phyloP scores from a whole-genome alignment of 2,888 invertebrate genomes.

The Elmis aenea region DNA sequence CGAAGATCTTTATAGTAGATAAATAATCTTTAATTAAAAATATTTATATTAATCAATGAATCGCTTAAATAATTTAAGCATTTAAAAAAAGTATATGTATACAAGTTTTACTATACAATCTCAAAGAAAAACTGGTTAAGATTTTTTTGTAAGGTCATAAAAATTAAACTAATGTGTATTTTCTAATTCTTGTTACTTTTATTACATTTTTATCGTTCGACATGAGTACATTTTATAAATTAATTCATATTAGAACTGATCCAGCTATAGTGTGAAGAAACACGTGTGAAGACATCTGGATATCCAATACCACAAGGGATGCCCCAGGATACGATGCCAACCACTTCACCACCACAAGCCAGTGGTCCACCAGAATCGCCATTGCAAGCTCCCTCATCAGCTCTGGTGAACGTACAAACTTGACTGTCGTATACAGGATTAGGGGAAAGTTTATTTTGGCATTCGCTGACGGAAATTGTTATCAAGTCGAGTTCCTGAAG shows the following conservation, averaged over 20 bases:
- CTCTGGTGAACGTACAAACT: conserved; percentile 29
- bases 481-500: conserved; percentile 52
- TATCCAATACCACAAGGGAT: conserved; percentile 43
- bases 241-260: conserved; percentile 34
- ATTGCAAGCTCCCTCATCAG: conserved; percentile 33
- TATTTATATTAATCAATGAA: too few relatives aligned
- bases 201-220: too few relatives aligned
- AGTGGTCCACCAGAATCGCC: conserved; percentile 21
- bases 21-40: too few relatives aligned
- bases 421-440: conserved; percentile 16
- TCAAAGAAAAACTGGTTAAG: too few relatives aligned
- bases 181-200: too few relatives aligned
- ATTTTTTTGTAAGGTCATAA: too few relatives aligned
- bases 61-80: too few relatives aligned
- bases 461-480: conserved; percentile 49
- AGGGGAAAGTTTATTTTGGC: conserved; percentile 18
- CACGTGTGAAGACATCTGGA: conserved; percentile 45
- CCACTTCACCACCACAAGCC: conserved; percentile 11
- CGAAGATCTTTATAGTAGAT: too few relatives aligned
- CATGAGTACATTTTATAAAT: too few relatives aligned
- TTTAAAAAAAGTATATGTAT: too few relatives aligned
- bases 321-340: conserved; percentile 49
- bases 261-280: conserved; percentile 42
- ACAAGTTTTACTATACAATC: too few relatives aligned
- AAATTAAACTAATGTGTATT: too few relatives aligned